Evolutionary conservation across 2,888 invertebrate genomes (phyloP).

Genomic region (Bruchidius siliquastri): DNA sequence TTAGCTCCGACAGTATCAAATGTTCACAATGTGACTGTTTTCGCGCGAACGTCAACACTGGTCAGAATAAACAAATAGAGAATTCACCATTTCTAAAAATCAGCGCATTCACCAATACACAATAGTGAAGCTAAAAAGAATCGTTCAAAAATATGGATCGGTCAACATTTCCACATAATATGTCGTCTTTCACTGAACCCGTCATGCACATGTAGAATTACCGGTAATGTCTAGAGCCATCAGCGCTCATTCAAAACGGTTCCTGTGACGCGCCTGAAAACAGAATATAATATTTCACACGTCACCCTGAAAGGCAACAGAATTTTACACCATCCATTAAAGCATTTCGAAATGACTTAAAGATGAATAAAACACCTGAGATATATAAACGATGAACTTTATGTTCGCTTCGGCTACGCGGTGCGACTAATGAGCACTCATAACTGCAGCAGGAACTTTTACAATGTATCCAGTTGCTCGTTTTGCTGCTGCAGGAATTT

Average conservation of each 20-base stretch:
- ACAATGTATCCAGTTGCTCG: constrained; percentile 15
- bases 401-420: constrained; percentile 12
- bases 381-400: constrained; percentile 17
- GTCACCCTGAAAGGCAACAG: constrained; percentile 19
- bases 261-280: background rate
- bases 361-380: constrained; percentile 22
- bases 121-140: too few species aligned
- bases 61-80: too few species aligned
- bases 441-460: constrained; percentile 8
- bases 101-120: too few species aligned
- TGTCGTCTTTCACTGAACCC: background rate
- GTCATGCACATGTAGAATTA: background rate
- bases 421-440: constrained; percentile 15
- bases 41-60: too few species aligned
- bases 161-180: background rate
- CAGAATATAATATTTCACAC: constrained; percentile 17
- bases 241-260: constrained; percentile 2
- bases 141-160: too few species aligned
- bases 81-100: too few species aligned
- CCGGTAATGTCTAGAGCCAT: background rate
- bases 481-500: constrained; percentile 9
- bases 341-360: constrained; percentile 11
- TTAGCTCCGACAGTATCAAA: too few species aligned
- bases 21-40: too few species aligned
- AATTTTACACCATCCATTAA: constrained; percentile 18